Conservation (phyloP, 2,797 vertebrate species). For the Bradypodion ventrale region DNA sequence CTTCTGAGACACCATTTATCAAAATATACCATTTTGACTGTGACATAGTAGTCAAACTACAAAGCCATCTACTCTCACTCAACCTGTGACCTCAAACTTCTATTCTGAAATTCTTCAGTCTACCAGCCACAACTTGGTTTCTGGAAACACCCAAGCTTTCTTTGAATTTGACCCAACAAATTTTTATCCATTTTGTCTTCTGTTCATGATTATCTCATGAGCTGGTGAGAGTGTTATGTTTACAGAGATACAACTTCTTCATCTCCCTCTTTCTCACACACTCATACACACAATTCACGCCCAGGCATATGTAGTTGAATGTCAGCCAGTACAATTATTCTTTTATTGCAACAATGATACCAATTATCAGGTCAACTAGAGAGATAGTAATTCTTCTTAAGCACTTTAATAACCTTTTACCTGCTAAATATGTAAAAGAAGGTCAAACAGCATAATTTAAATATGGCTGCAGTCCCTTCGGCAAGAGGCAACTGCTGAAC, state of each 20-base stretch:
- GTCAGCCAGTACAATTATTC: conserved; percentile 53
- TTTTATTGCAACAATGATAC: conserved; percentile 60
- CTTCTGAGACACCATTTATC: too few species aligned
- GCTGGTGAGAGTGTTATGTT: not conserved
- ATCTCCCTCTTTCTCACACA: not conserved
- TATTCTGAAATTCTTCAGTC: not conserved
- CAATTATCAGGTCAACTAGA: conserved; percentile 63
- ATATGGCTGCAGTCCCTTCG: conserved; percentile 51
- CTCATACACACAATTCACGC: not conserved
- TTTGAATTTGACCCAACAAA: not conserved
- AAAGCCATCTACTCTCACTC: too few species aligned
- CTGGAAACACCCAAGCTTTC: not conserved
- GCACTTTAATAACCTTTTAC: conserved; percentile 70
- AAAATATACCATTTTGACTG: too few species aligned
- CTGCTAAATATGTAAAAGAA: conserved; percentile 72
- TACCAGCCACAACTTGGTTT: not conserved
- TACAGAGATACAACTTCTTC: not conserved
- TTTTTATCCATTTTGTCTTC: not conserved
- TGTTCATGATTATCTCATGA: not conserved
- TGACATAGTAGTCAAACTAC: too few species aligned
- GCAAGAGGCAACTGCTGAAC: conserved; percentile 58
- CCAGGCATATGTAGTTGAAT: not conserved
- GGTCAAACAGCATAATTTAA: conserved; percentile 70
- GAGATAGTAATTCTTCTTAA: conserved; percentile 69
- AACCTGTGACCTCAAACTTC: too few species aligned